A percentile compares a stretch with the other conserved stretches of the same genome.
Conservation (phyloP, 2,113 vertebrate species). For the Silurus glanis region DNA sequence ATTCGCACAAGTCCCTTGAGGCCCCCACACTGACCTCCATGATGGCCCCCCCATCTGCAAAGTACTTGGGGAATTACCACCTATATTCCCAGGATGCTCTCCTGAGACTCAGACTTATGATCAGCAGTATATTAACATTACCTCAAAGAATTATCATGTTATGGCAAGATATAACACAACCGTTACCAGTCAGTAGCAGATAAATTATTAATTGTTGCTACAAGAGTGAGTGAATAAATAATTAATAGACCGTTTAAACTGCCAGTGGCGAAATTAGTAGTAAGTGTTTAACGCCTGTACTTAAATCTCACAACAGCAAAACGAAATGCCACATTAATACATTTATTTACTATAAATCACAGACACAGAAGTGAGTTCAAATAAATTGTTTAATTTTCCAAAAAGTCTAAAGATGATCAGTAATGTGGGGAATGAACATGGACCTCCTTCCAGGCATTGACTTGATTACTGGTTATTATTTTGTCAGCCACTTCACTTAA, state of each 20-base stretch:
- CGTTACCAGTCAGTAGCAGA: conserved; percentile 31
- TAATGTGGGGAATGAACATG: not conserved
- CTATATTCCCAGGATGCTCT: conserved; percentile 57
- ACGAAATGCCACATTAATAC: conserved; percentile 20
- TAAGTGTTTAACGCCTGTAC: conserved; percentile 21
- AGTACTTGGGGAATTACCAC: conserved; percentile 63
- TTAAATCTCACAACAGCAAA: conserved; percentile 53
- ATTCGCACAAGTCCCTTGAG: conserved; percentile 66
- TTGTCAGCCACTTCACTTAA: not conserved
- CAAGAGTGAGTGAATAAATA: conserved; percentile 33
- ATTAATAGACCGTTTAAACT: conserved; percentile 27
- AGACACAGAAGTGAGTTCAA: not conserved
- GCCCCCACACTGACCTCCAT: conserved; percentile 64
- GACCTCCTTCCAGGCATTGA: not conserved
- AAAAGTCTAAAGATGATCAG: not conserved
- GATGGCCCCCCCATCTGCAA: conserved; percentile 68
- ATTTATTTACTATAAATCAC: not conserved
- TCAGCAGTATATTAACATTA: conserved; percentile 72
- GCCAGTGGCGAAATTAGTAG: conserved; percentile 16
- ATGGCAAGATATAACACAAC: conserved; percentile 62
- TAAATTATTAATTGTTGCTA: conserved; percentile 41
- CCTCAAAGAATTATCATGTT: conserved; percentile 75
- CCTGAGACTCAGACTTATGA: conserved; percentile 65
- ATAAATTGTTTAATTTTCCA: not conserved
- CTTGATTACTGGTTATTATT: not conserved